Base-by-base conservation (phyloP, 2,113 vertebrate genomes). In the Anhinga rufa region DNA sequence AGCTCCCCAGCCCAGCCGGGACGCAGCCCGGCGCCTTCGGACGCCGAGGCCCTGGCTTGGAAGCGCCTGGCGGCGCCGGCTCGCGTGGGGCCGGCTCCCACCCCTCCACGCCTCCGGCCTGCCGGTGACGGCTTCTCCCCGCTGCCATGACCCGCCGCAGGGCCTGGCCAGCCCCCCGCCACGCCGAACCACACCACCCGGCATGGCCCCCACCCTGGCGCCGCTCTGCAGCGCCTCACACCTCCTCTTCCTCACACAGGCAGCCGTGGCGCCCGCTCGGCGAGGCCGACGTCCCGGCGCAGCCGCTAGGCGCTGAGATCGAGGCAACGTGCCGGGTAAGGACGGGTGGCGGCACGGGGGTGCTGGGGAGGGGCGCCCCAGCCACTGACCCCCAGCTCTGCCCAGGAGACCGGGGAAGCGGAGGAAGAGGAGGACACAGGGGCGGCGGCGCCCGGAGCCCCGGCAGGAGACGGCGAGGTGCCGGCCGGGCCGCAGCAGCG, bases 311-410 rank as follows among this genome's bases (percentile, higher is more conserved):
- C 9, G 9, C 58, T 9, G 58, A 61, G 0, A 36, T 36, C 14
- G 36, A 4, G 0, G 74, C 3, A 0, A 40, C 1, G 0, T 22
- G 76, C 46, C 21, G 0, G 68, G 90, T 81, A 46, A 75, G n/a
- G n/a, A n/a, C n/a, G 52, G 17, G 14, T 0, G 46, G 38, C 29
- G 16, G n/a, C 44, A 2, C 3, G 29, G 29, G 34, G 7, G 8
- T 68, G 52, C 75, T 4, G 7, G 8, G 9, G 8, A 15, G 75
- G 38, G 46, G 7, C 14, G 13, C 49, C 24, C 8, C 25, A 2
- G 82, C 46, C 36, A 3, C 82, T 74, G 68, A 72, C 28, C 44
- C 32, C 65, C 6, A 2, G 18, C 65, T 58, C 12, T 65, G 66
- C 31, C 74, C 60, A 91, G 88, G 48, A 10, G 9, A 22, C 55